phyloP scores from a whole-genome alignment of 2,888 invertebrate species.

The Eupsilia transversa region DNA sequence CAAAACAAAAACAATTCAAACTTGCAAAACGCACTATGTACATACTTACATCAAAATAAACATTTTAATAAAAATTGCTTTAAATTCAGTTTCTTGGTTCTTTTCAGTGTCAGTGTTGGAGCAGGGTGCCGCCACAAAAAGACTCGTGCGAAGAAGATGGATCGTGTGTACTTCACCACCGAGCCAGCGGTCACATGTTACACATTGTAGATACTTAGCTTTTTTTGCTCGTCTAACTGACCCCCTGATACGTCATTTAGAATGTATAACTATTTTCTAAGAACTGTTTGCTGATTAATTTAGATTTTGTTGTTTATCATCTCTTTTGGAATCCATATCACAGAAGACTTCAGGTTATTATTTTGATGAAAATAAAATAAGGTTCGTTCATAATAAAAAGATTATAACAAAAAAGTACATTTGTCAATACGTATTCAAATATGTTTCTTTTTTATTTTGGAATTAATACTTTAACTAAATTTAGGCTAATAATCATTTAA shows the following conservation, averaged over 20 bases:
- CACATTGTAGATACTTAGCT: conserved; percentile 19
- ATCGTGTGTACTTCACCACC: conserved; percentile 72
- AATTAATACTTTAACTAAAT: not conserved
- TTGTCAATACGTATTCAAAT: no score
- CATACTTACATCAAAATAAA: not conserved
- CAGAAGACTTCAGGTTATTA: no score
- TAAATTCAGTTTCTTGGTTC: conserved; percentile 33
- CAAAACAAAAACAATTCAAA: not conserved
- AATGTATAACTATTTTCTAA: conserved; percentile 1
- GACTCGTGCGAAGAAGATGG: conserved; percentile 76
- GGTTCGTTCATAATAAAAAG: no score
- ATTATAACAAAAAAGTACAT: no score
- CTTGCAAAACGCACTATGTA: not conserved
- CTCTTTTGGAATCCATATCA: no score
- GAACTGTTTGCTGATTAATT: conserved; percentile 9
- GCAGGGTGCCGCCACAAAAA: conserved; percentile 71
- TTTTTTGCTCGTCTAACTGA: conserved; percentile 53
- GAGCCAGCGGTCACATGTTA: conserved; percentile 67
- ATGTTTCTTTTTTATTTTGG: no score
- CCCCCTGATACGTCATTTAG: conserved; percentile 32
- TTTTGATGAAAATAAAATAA: no score
- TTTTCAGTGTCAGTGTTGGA: conserved; percentile 39
- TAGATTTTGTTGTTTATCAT: not conserved
- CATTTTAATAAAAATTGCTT: not conserved
- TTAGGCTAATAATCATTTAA: not conserved